A percentile compares a stretch with the other conserved stretches of the same genome.
Conservation (phyloP, 1,140 invertebrate genomes). For the Macrobrachium rosenbergii region DNA sequence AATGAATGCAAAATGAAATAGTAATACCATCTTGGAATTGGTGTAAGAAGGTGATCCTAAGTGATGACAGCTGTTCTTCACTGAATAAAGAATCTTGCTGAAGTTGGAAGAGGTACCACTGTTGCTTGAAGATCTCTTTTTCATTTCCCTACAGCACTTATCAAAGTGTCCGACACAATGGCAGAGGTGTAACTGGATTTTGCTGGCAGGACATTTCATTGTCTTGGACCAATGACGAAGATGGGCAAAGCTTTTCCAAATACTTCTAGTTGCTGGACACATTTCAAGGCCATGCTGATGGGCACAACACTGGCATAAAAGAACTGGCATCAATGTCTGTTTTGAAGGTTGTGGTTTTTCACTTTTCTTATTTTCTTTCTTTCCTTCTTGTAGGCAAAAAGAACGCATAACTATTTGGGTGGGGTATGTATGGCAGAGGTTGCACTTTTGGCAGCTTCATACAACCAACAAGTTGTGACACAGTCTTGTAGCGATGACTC, state of each 20-base stretch:
- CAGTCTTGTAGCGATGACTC: too few relatives aligned
- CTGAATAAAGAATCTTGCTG: background rate
- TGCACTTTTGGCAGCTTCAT: background rate
- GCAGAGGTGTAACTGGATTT: background rate
- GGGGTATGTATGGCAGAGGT: background rate
- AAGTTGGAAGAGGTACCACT: background rate
- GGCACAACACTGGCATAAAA: background rate
- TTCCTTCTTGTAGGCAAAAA: background rate
- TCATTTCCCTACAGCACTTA: background rate
- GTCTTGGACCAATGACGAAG: background rate
- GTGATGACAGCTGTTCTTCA: background rate
- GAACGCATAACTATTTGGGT: background rate
- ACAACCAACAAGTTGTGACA: background rate
- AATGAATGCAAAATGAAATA: too few relatives aligned
- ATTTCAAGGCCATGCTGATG: background rate
- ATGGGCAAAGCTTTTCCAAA: constrained; percentile 7
- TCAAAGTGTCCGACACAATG: constrained; percentile 1
- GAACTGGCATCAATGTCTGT: background rate
- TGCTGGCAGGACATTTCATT: too few relatives aligned
- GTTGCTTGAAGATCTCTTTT: background rate
- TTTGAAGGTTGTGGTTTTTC: background rate
- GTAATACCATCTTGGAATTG: background rate
- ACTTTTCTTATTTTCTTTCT: background rate
- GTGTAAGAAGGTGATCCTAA: background rate
- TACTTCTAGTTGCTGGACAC: background rate